Percentiles rank a stretch among this genome's conserved stretches.
These are phyloP conservation scores for Pseudomyrmex sp. DNA, from an alignment of 1,140 invertebrate species.

Conservation along the genomic window DNA sequence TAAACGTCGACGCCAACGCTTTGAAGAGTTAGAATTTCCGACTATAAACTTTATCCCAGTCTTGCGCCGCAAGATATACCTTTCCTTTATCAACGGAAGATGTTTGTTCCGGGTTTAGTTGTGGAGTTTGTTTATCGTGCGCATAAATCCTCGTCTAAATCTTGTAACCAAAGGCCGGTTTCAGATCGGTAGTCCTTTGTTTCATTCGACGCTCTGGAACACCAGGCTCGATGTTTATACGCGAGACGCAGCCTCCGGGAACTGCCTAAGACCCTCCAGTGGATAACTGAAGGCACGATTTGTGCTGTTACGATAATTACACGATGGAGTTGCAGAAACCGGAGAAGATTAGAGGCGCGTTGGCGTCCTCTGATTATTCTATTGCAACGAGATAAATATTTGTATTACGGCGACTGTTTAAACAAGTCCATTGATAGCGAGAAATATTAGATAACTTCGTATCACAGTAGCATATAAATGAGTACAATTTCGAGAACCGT, in stretches of 20 bases:
- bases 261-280: slow-evolving; percentile 36
- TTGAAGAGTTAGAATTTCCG: too few relatives aligned
- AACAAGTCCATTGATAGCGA: neutral
- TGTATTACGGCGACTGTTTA: slow-evolving; percentile 10
- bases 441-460: neutral
- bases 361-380: slow-evolving; percentile 24
- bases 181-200: slow-evolving; percentile 29
- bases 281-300: slow-evolving; percentile 58
- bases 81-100: neutral
- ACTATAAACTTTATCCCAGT: too few relatives aligned
- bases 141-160: slow-evolving; percentile 59
- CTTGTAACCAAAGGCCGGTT: slow-evolving; percentile 14
- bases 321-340: slow-evolving; percentile 56
- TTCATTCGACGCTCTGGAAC: neutral
- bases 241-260: slow-evolving; percentile 27
- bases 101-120: slow-evolving; percentile 25
- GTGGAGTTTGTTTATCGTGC: slow-evolving; percentile 37
- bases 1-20: too few relatives aligned
- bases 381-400: slow-evolving; percentile 15
- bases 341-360: slow-evolving; percentile 43
- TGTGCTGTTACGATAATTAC: slow-evolving; percentile 60
- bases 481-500: neutral
- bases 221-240: slow-evolving; percentile 39
- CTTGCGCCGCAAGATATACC: too few relatives aligned
- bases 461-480: neutral